phyloP scores from a whole-genome alignment of 2,113 vertebrate genomes.

The Notechis scutatus region DNA sequence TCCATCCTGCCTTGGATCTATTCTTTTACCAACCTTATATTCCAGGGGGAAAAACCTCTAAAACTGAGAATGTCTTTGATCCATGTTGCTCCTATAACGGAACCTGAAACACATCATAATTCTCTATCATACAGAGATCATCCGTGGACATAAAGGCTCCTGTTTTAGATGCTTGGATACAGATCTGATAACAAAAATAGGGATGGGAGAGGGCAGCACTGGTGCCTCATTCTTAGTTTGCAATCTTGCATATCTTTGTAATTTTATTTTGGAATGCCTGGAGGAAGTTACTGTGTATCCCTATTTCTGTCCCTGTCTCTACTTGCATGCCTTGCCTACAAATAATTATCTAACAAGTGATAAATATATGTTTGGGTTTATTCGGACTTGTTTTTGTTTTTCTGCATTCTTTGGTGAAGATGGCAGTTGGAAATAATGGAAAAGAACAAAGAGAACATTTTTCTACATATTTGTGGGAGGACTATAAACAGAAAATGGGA shows the following conservation, averaged over 20 bases:
- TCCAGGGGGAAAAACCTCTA: background rate
- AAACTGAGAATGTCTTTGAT: background rate
- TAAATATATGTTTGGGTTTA: background rate
- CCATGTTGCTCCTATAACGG: background rate
- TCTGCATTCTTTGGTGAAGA: background rate
- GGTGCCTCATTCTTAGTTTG: background rate
- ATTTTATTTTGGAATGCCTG: background rate
- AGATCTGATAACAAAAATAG: background rate
- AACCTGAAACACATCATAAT: background rate
- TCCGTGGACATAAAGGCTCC: background rate
- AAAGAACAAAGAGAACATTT: conserved; percentile 1
- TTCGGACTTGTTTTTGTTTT: background rate
- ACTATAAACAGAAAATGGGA: background rate
- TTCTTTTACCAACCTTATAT: background rate
- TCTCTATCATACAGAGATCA: background rate
- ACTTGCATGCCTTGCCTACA: background rate
- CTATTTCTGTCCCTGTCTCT: background rate
- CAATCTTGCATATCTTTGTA: background rate
- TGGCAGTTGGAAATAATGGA: background rate
- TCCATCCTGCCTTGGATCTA: background rate
- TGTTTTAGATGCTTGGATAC: background rate
- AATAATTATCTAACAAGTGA: background rate
- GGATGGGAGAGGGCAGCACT: background rate
- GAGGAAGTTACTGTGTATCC: background rate
- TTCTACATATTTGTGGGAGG: background rate